Evolutionary conservation across 2,113 vertebrate species (phyloP).

Genomic region (Panthera leo): DNA sequence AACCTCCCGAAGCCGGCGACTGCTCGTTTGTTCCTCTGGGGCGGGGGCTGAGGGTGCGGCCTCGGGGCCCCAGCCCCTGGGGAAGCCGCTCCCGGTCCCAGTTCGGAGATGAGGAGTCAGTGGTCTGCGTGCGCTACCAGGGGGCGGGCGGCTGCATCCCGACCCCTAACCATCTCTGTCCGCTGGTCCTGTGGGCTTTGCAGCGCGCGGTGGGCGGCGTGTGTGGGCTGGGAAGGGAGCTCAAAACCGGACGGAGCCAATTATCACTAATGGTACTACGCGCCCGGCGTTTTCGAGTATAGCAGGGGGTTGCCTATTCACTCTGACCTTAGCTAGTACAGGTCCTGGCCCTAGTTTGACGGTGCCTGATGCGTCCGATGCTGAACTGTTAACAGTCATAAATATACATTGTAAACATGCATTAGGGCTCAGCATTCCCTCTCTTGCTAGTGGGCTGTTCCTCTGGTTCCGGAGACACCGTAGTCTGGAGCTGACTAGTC

Average conservation of each 20-base stretch:
- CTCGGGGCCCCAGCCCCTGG: not conserved
- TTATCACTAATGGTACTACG: not conserved
- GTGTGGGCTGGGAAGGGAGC: not conserved
- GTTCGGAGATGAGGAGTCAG: not conserved
- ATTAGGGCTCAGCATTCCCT: not conserved
- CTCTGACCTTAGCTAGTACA: not conserved
- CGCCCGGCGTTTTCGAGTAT: not conserved
- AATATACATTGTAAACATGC: not conserved
- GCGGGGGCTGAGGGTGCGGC: not conserved
- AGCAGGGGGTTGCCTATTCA: not conserved
- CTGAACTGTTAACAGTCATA: not conserved
- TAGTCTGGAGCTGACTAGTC: conserved; percentile 46
- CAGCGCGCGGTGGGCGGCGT: not conserved
- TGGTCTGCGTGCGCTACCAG: not conserved
- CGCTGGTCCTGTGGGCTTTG: not conserved
- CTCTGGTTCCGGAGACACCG: not conserved
- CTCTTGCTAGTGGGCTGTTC: not conserved
- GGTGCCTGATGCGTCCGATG: not conserved
- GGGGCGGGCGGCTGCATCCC: not conserved
- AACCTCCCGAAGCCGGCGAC: not conserved
- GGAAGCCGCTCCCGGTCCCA: not conserved
- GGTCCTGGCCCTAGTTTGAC: not conserved
- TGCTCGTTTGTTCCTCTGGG: not conserved
- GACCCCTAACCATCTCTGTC: not conserved
- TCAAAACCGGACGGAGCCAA: not conserved